A percentile compares a stretch with the other conserved stretches of the same genome.
These are phyloP conservation scores for Pseudochromis fuscus DNA, from an alignment of 2,797 vertebrate species.

Conservation along the genomic window DNA sequence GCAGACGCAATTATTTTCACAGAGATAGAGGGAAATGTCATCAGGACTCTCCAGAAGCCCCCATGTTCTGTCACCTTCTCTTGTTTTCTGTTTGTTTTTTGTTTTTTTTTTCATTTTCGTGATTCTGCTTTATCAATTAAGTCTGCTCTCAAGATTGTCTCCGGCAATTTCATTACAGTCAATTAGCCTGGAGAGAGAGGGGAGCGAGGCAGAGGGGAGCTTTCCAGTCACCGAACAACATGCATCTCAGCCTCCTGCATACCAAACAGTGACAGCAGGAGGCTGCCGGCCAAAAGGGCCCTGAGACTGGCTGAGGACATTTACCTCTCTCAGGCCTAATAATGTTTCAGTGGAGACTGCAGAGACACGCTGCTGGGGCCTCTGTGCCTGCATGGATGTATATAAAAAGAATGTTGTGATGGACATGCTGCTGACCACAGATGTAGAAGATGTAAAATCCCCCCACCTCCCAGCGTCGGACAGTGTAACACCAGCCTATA, in stretches of 20 bases:
- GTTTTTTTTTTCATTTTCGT: constrained; percentile 59
- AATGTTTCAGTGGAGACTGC: constrained; percentile 33
- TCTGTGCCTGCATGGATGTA: constrained; percentile 13
- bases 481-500: constrained; percentile 13
- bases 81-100: too few species aligned
- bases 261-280: constrained; percentile 57
- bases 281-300: constrained; percentile 42
- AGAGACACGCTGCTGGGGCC: constrained; percentile 15
- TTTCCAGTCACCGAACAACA: constrained; percentile 52
- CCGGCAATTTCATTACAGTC: constrained; percentile 81
- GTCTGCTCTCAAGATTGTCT: constrained; percentile 76
- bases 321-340: constrained; percentile 55
- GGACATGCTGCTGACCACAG: constrained; percentile 29
- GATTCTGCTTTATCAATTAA: constrained; percentile 77
- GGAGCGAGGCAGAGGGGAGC: constrained; percentile 35
- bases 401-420: constrained; percentile 14
- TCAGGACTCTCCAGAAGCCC: constrained; percentile 57
- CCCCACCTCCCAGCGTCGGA: too few species aligned
- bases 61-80: constrained; percentile 58
- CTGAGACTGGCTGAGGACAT: constrained; percentile 38
- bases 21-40: constrained; percentile 70
- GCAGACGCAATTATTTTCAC: constrained; percentile 65
- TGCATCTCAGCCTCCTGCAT: constrained; percentile 56
- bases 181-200: constrained; percentile 76
- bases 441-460: too few species aligned